These are phyloP conservation scores for Phymorhynchus buccinoides DNA, from an alignment of 1,140 invertebrate species.

Conservation along the genomic window DNA sequence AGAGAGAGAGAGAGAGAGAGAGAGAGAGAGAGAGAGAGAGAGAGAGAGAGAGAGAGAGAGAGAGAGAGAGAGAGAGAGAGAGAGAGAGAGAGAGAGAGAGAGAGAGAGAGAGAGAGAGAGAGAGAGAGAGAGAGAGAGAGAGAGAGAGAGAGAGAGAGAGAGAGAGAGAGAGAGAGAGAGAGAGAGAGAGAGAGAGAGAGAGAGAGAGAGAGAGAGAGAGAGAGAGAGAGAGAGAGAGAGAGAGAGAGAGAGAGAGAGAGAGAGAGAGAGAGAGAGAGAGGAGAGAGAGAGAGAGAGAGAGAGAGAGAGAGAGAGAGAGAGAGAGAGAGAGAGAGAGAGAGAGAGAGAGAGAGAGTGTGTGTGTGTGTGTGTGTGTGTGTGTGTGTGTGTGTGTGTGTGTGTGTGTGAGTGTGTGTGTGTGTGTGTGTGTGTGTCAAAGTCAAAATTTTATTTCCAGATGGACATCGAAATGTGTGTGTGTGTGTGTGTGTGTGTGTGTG, in stretches of 20 bases:
- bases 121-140: conserved; percentile 3
- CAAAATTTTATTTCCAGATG: too few species aligned
- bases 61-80: too few species aligned
- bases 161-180: conserved; percentile 6
- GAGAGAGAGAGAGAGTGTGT: neutral
- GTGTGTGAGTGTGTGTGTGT: neutral
- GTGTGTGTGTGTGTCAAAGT: neutral
- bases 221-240: neutral
- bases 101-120: conserved; percentile 31
- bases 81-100: conserved; percentile 5
- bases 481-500: neutral
- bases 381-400: conserved; percentile 17
- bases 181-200: neutral
- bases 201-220: neutral
- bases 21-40: too few species aligned
- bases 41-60: too few species aligned
- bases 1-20: too few species aligned
- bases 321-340: too few species aligned
- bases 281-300: neutral
- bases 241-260: neutral
- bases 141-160: too few species aligned
- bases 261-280: conserved; percentile 23
- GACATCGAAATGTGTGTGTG: neutral
- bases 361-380: conserved; percentile 4
- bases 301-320: neutral